Percentiles rank a stretch among this genome's conserved stretches.
Conservation (phyloP, 92 coral and sea anemone species). For the Porites rus region DNA sequence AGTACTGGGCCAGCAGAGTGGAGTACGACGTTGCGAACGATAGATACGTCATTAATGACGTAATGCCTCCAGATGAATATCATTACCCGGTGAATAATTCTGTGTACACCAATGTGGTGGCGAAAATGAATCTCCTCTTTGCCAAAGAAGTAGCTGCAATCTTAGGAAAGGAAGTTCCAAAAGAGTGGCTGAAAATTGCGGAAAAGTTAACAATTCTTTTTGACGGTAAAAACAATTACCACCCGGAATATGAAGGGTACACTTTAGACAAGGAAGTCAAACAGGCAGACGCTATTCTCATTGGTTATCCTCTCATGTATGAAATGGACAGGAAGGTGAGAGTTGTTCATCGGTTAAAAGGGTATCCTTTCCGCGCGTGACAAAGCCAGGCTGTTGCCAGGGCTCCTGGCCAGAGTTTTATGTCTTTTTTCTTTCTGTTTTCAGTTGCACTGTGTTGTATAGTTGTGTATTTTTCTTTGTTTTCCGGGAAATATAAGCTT, state of each 20-base stretch:
- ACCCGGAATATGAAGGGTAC: slow-evolving; percentile 88
- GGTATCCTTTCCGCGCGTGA: no score
- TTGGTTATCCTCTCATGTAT: slow-evolving; percentile 85
- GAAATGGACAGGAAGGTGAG: slow-evolving; percentile 79
- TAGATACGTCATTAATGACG: slow-evolving; percentile 83
- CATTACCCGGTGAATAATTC: slow-evolving; percentile 89
- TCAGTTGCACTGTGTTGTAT: no score
- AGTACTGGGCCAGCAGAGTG: slow-evolving; percentile 91
- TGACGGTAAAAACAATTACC: slow-evolving; percentile 72
- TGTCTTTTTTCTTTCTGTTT: no score
- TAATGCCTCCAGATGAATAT: slow-evolving; percentile 93
- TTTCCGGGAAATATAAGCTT: no score
- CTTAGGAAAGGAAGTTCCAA: slow-evolving; percentile 67
- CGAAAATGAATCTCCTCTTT: slow-evolving; percentile 78
- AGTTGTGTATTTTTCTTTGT: no score
- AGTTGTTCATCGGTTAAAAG: no score
- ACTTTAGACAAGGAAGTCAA: slow-evolving; percentile 70
- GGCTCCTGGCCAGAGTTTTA: no score
- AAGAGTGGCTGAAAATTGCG: slow-evolving; percentile 71
- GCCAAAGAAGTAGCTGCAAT: slow-evolving; percentile 69
- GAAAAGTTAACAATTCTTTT: slow-evolving; percentile 78
- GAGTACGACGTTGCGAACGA: slow-evolving; percentile 66
- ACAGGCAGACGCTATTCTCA: slow-evolving; percentile 86
- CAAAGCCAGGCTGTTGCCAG: no score
- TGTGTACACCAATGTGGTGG: slow-evolving; percentile 85